phyloP scores from a whole-genome alignment of 2,797 vertebrate species.

The Gadopsis marmoratus region DNA sequence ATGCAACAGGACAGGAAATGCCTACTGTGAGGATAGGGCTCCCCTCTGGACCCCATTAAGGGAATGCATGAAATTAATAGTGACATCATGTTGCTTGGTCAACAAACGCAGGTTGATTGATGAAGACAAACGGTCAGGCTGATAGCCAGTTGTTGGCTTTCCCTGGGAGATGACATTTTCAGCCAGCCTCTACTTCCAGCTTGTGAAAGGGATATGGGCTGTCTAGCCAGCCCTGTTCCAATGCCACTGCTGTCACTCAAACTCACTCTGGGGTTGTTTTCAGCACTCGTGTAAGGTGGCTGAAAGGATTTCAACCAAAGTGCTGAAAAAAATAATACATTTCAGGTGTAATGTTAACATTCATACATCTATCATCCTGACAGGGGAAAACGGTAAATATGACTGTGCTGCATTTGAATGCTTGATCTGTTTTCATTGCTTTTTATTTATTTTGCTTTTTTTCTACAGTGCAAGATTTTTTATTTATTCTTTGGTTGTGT shows the following conservation, averaged over 20 bases:
- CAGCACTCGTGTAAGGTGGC: slow-evolving; percentile 56
- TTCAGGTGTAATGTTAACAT: slow-evolving; percentile 40
- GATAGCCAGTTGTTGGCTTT: slow-evolving; percentile 87
- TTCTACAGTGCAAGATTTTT: not conserved
- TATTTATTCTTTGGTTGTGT: not conserved
- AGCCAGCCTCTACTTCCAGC: slow-evolving; percentile 73
- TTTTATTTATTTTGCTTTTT: not conserved
- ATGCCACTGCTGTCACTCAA: slow-evolving; percentile 78
- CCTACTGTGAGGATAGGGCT: slow-evolving; percentile 84
- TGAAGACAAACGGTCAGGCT: slow-evolving; percentile 89
- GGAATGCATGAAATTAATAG: slow-evolving; percentile 90
- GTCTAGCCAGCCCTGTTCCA: slow-evolving; percentile 59
- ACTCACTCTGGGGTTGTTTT: slow-evolving; percentile 60
- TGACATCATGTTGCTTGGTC: slow-evolving; percentile 90
- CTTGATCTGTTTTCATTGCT: not conserved
- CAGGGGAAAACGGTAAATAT: not conserved
- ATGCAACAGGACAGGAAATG: slow-evolving; percentile 84
- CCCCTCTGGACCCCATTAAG: slow-evolving; percentile 85
- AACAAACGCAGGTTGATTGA: slow-evolving; percentile 90
- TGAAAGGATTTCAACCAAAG: slow-evolving; percentile 53
- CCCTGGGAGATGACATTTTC: slow-evolving; percentile 84
- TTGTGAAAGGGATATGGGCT: slow-evolving; percentile 82
- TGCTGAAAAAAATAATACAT: slow-evolving; percentile 43
- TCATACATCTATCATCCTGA: slow-evolving; percentile 21
- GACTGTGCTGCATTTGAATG: slow-evolving; percentile 5